phyloP scores from a whole-genome alignment of 2,888 invertebrate species.

The Zeuzera pyrina region DNA sequence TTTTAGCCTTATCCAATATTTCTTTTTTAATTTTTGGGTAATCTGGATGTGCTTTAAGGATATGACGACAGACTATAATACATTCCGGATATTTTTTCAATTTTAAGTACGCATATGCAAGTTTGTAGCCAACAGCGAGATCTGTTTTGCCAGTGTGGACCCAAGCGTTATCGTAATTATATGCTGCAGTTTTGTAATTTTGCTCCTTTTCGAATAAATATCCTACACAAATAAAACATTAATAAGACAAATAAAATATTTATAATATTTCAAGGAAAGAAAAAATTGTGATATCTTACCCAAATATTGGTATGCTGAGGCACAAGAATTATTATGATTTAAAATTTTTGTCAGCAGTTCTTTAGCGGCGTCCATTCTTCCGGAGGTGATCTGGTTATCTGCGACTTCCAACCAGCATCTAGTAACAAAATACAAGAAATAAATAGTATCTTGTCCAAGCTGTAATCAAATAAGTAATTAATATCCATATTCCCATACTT shows the following conservation, averaged over 20 bases:
- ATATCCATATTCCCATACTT: too few relatives aligned
- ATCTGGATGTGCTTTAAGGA: constrained; percentile 85
- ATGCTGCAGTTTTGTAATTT: constrained; percentile 87
- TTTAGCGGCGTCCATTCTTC: constrained; percentile 88
- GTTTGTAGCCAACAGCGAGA: constrained; percentile 90
- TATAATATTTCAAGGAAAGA: not conserved
- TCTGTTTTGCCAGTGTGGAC: constrained; percentile 85
- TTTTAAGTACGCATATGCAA: constrained; percentile 93
- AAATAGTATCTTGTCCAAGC: too few relatives aligned
- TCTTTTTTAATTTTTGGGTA: constrained; percentile 95
- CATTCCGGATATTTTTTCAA: constrained; percentile 91
- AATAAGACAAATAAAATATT: not conserved
- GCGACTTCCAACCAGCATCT: constrained; percentile 95
- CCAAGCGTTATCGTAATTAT: constrained; percentile 91
- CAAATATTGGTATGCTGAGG: constrained; percentile 89
- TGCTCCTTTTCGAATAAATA: constrained; percentile 94
- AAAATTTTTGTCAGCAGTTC: constrained; percentile 85
- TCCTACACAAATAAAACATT: constrained; percentile 57
- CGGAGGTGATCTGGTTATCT: constrained; percentile 81
- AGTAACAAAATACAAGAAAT: constrained; percentile 5
- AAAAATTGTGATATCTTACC: constrained; percentile 30
- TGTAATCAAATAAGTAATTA: too few relatives aligned
- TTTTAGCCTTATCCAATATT: constrained; percentile 91
- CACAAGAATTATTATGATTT: constrained; percentile 89
- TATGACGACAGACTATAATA: constrained; percentile 89